Evolutionary conservation across 2,797 vertebrate species (phyloP), one percentile per base, ranked within the genome.

Genomic region (Nannoperca obscura): DNA sequence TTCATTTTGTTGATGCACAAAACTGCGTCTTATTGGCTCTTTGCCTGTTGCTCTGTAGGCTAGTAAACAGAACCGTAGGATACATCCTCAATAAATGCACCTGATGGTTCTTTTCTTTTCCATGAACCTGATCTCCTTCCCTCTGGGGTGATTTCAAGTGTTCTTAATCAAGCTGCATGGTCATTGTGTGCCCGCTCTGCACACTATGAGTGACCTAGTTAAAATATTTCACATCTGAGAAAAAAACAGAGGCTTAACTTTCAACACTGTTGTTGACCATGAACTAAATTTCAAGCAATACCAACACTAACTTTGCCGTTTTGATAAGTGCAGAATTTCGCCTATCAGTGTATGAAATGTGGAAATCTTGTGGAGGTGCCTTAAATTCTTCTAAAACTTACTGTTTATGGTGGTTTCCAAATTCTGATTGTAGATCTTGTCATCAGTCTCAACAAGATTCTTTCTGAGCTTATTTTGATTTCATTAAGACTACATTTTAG

Each of bases 201-300:
- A 80, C 87, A 60, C 81, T 58, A 53, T 77, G 79, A 85, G 76
- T 91, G 89, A 85, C 90, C 90, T 83, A 84, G 71, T 88, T 89
- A 34, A 80, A 68, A 66, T 73, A 60, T 47, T 80, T 78, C 19
- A 38, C 59, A 47, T 38, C 5, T 57, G 47, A 71, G 46, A 64
- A 42, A 78, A 38, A 22, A 42, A 17, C 0, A n/a, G 11, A 65
- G 52, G 11, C 36, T 52, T 71, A 66, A 44, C 10, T 61, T 53
- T 82, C 4, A 75, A 53, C 11, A 12, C 17, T 32, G 22, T 47
- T 57, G 52, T 32, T 53, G 5, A 71, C 15, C 36, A 34, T 3
- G 4, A 46, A 71, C 19, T 22, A 75, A 73, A 52, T 7, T 58
- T 60, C 62, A 8, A 68, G 17, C n/a, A 7, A 27, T 10, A 19